Base-by-base conservation (phyloP, 2,113 vertebrate species). In the Typhlomys cinereus region DNA sequence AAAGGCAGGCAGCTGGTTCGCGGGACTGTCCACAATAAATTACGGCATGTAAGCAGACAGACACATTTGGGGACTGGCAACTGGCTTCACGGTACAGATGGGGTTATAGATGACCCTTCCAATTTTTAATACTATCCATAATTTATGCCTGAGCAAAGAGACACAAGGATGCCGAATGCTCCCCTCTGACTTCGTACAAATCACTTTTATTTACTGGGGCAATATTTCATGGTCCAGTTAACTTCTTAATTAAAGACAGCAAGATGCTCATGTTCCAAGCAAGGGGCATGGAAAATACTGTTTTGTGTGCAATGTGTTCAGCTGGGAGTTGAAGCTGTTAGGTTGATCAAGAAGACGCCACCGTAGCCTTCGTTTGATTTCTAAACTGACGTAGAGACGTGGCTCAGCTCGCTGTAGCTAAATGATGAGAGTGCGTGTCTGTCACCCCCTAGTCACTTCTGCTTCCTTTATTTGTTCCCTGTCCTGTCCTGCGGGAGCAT, bases 171-270 rank as follows among this genome's bases (percentile, higher is more conserved):
- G 97, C 95, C 95, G 97, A 96, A 97, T 96, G 95, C 31, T 90
- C 95, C 93, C 96, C 96, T 98, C 97, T 97, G 92, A 97, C 96
- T 95, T 96, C 93, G 92, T 95, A 97, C 97, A 98, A 98, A 98
- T 98, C 97, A 97, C 97, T 98, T 98, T 97, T 97, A 98, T 98
- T 98, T 97, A 97, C 97, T 96, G 78, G 82, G 96, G 97, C 97
- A 98, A 98, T 98, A 97, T 97, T 98, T 98, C 98, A 98, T 93
- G 98, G 98, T 98, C 98, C 98, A 98, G 98, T 98, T 98, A 98
- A 97, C 98, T 98, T 98, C 98, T 98, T 99, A 98, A 99, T 99
- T 99, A 99, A 98, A 98, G 98, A 98, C 98, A 98, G 98, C 98
- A 97, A 97, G 97, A 97, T 97, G 97, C 96, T 98, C 97, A 83